These are phyloP conservation scores for Crotalus helleri DNA, from an alignment of 2,113 vertebrate genomes.

Conservation along the genomic window DNA sequence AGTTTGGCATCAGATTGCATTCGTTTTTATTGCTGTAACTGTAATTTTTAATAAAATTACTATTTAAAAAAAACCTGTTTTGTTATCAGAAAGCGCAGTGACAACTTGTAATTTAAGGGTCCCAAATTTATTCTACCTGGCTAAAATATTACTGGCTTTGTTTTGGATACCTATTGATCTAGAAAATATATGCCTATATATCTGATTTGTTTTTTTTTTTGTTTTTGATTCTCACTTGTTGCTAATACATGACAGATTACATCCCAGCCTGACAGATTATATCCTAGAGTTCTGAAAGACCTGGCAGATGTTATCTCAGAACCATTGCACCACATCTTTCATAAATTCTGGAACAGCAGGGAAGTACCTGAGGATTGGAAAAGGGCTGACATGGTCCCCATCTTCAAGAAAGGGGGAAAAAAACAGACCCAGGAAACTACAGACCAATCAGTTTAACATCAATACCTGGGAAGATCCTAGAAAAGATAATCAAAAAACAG, in stretches of 20 bases:
- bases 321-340: no score
- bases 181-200: not conserved
- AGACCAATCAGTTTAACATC: no score
- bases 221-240: not conserved
- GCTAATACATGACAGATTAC: not conserved
- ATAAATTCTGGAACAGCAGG: no score
- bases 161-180: not conserved
- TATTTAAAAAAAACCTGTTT: not conserved
- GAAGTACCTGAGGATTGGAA: no score
- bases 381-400: no score
- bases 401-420: no score
- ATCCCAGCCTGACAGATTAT: no score
- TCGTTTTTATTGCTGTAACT: not conserved
- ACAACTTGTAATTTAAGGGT: not conserved
- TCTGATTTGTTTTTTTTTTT: not conserved
- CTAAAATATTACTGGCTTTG: not conserved
- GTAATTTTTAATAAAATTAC: not conserved
- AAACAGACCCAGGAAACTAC: no score
- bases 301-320: no score
- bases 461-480: no score
- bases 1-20: not conserved
- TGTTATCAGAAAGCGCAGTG: not conserved
- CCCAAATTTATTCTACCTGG: not conserved
- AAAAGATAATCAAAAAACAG: no score
- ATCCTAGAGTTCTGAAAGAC: no score